phyloP scores from a whole-genome alignment of 1,140 invertebrate genomes.

The Drosophila pruinosa region DNA sequence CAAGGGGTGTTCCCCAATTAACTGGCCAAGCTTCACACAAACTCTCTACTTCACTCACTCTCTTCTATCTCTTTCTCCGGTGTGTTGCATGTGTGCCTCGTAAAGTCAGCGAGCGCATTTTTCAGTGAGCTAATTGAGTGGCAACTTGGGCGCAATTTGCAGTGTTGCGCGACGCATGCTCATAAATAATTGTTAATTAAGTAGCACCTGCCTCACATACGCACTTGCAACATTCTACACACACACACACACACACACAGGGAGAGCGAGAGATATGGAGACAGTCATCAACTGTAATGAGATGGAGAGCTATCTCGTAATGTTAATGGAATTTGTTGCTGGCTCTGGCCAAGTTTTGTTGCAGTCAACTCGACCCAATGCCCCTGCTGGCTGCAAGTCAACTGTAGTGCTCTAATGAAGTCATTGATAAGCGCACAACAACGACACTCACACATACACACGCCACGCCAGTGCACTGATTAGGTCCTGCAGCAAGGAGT shows the following conservation, averaged over 20 bases:
- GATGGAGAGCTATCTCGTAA: constrained; percentile 54
- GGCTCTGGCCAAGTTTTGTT: constrained; percentile 15
- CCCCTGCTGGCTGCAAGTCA: constrained; percentile 27
- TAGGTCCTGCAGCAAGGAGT: constrained; percentile 42
- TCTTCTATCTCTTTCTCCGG: not conserved
- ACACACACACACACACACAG: not conserved
- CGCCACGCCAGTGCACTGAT: constrained; percentile 41
- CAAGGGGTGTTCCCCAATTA: constrained; percentile 19
- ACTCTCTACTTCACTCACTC: not conserved
- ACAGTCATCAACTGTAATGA: constrained; percentile 71
- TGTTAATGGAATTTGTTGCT: constrained; percentile 76
- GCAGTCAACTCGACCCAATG: not conserved
- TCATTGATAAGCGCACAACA: constrained; percentile 72
- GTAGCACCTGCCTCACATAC: constrained; percentile 45
- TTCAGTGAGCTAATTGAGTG: constrained; percentile 74
- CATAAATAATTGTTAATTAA: constrained; percentile 79
- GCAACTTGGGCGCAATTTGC: constrained; percentile 72
- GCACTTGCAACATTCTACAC: not conserved
- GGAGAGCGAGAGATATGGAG: not conserved
- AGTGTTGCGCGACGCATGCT: constrained; percentile 38
- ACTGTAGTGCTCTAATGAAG: constrained; percentile 69
- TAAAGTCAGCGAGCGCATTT: constrained; percentile 60
- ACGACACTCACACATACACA: constrained; percentile 10
- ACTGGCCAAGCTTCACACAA: constrained; percentile 8
- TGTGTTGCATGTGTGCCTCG: not conserved